phyloP scores from a whole-genome alignment of 2,888 invertebrate species.

The Rhyacophila evoluta region DNA sequence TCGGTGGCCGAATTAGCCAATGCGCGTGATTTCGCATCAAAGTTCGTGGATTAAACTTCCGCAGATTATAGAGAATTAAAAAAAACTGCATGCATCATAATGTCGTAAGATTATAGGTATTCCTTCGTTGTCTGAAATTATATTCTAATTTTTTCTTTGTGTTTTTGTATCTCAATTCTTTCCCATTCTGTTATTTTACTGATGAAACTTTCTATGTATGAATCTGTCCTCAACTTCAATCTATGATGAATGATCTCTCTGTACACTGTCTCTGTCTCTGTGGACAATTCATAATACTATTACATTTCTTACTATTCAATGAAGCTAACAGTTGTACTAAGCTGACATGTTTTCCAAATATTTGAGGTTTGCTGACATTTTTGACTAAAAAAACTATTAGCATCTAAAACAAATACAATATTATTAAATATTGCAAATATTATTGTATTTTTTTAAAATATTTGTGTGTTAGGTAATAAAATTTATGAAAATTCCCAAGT shows the following conservation, averaged over 20 bases:
- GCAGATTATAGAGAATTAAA: too few species aligned
- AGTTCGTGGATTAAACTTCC: too few species aligned
- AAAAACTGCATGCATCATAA: too few species aligned
- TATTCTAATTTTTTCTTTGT: conserved; percentile 53
- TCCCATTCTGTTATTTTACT: conserved; percentile 62
- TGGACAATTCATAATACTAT: conserved; percentile 65
- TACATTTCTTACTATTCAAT: conserved; percentile 62
- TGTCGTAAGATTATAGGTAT: too few species aligned
- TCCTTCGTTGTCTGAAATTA: conserved; percentile 52
- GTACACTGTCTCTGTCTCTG: too few species aligned
- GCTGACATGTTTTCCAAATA: conserved; percentile 61
- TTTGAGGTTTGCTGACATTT: conserved; percentile 58
- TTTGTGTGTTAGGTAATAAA: too few species aligned
- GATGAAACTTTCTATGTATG: conserved; percentile 65
- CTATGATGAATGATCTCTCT: conserved; percentile 67
- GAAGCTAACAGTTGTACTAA: conserved; percentile 62
- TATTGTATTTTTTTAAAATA: too few species aligned
- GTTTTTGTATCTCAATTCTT: conserved; percentile 62
- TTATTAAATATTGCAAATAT: too few species aligned
- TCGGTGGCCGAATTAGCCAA: too few species aligned
- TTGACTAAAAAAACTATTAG: conserved; percentile 51
- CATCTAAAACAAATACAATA: neutral
- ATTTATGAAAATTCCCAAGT: too few species aligned
- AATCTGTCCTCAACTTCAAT: conserved; percentile 67
- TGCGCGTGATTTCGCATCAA: too few species aligned